Evolutionary conservation across 2,113 vertebrate species (phyloP), one percentile per base, ranked within the genome.

Genomic region (Bos indicus): DNA sequence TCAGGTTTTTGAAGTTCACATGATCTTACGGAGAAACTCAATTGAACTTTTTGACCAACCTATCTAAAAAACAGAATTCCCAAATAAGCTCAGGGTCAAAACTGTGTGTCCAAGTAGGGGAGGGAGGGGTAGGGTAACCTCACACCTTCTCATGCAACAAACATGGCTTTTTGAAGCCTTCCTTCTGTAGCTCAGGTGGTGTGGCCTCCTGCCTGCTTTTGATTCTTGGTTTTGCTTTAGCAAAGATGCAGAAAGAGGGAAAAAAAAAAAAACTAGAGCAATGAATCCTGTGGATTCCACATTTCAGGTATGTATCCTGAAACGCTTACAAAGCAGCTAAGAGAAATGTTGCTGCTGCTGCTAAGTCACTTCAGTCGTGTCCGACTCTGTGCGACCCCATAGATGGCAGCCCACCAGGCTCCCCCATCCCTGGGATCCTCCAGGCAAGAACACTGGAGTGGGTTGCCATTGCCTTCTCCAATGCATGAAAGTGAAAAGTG

Each of bases 121-220:
- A 90, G 10, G 8, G 7, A 21, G 9, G 14, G 28, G 2, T 6
- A 7, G 33, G 7, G 19, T 28, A n/a, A 30, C n/a, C 33, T 43
- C 6, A 40, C 23, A 23, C 19, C 13, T 43, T 56, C 36, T 12
- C 43, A 30, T 1, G 2, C 2, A 7, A 0, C 7, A 15, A 67
- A 36, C 0, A 0, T 15, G 10, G 17, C 12, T 52, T 59, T 82
- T 43, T 25, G 48, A 77, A 92, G 30, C 5, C 86, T 13, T 19
- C 59, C 51, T 46, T 51, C 88, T 28, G 1, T 8, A 12, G n/a
- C 56, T 26, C 57, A 21, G 54, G 7, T 6, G 28, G 56, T 16
- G 43, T 30, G 43, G 33, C 26, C 43, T n/a, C 64, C 15, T 21
- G 2, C 40, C 80, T 28, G 40, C 16, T 56, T 85, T 90, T 5